These are phyloP conservation scores for Strix aluco DNA, from an alignment of 2,113 vertebrate species.

Conservation along the genomic window DNA sequence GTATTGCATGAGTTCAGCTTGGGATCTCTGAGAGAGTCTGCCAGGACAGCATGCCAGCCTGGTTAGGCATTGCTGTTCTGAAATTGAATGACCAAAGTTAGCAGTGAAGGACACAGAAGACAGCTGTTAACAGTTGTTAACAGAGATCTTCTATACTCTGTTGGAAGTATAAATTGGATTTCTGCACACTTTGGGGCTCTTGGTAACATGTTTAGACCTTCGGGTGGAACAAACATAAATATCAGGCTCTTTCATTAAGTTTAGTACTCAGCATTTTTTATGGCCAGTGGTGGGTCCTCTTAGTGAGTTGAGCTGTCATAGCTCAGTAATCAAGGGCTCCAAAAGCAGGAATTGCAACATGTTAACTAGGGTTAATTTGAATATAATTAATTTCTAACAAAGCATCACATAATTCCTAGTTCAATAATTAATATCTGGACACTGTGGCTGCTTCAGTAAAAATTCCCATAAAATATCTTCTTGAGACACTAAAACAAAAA, in stretches of 20 bases:
- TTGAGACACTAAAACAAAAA: background rate
- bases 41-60: background rate
- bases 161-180: background rate
- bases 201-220: accelerated
- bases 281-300: background rate
- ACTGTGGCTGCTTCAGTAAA: background rate
- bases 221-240: background rate
- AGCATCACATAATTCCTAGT: background rate
- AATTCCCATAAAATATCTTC: background rate
- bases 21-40: background rate
- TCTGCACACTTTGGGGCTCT: background rate
- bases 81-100: background rate
- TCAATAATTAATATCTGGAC: background rate
- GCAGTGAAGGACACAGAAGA: background rate
- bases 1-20: background rate
- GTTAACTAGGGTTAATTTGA: background rate
- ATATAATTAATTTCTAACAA: background rate
- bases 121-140: background rate
- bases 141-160: background rate
- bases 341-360: background rate
- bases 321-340: background rate
- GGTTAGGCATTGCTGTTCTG: background rate
- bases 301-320: background rate
- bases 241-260: background rate
- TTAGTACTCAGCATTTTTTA: background rate